Evolutionary conservation across 2,888 invertebrate genomes (phyloP).

Genomic region (Polydrusus pterygomalis): DNA sequence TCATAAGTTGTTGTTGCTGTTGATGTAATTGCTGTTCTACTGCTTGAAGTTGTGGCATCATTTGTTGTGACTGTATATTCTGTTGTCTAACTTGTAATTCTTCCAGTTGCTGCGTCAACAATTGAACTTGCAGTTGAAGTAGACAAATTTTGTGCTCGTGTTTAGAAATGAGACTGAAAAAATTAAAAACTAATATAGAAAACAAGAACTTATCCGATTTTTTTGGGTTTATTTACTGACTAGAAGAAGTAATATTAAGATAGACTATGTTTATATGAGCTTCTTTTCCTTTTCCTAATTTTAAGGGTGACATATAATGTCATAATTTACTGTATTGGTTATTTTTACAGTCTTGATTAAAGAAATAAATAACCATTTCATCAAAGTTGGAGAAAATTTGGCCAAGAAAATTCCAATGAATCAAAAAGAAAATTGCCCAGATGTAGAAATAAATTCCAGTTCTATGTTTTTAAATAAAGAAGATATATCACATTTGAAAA

Average conservation of each 20-base stretch:
- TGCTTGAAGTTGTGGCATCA: neutral
- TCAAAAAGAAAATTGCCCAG: too few species aligned
- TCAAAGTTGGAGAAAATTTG: too few species aligned
- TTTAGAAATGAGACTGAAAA: constrained; percentile 15
- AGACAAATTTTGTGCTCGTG: constrained; percentile 9
- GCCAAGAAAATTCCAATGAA: too few species aligned
- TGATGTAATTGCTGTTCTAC: constrained; percentile 9
- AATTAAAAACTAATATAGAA: neutral
- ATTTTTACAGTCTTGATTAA: neutral
- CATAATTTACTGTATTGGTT: neutral
- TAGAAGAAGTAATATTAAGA: too few species aligned
- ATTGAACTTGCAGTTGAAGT: constrained; percentile 20
- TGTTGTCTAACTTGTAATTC: constrained; percentile 7
- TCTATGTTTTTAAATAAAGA: too few species aligned
- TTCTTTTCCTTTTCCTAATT: neutral
- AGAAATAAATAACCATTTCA: too few species aligned
- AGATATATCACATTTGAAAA: too few species aligned
- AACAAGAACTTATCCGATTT: neutral
- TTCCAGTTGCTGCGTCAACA: constrained; percentile 20
- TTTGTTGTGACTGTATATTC: neutral
- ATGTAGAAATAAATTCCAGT: too few species aligned
- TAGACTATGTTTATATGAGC: too few species aligned
- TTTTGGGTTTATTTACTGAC: too few species aligned
- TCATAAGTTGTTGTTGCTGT: constrained; percentile 23
- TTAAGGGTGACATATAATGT: neutral